Percentiles rank a stretch among this genome's conserved stretches.
Conservation (phyloP, 1,140 invertebrate species). For the Platorchestia sp. region DNA sequence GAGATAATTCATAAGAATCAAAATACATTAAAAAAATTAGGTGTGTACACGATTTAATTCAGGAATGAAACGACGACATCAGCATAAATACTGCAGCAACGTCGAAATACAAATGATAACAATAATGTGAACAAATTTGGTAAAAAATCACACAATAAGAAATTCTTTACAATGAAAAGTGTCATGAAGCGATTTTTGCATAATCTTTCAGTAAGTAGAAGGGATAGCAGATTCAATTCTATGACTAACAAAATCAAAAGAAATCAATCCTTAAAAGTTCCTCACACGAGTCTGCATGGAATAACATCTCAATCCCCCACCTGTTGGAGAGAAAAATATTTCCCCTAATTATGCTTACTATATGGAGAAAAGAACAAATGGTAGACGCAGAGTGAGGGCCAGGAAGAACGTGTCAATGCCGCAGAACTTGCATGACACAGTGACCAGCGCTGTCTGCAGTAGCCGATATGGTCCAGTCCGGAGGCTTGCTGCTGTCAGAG, state of each 20-base stretch:
- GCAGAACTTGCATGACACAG: conserved; percentile 65
- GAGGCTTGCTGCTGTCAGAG: conserved; percentile 56
- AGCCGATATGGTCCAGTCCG: conserved; percentile 67
- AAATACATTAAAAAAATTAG: not conserved
- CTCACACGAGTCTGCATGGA: not conserved
- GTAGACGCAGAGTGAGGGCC: not conserved
- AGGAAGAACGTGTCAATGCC: conserved; percentile 61
- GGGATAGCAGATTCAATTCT: not conserved
- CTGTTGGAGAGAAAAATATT: too few relatives aligned
- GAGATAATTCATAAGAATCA: not conserved
- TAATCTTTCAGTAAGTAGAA: not conserved
- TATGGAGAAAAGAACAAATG: not conserved
- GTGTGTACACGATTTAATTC: not conserved
- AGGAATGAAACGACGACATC: not conserved
- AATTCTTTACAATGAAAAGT: not conserved
- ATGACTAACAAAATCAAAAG: not conserved
- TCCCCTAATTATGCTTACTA: not conserved
- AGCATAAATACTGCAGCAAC: not conserved
- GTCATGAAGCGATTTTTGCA: not conserved
- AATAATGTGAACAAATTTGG: not conserved
- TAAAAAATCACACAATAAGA: not conserved
- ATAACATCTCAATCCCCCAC: not conserved
- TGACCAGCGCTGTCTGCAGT: conserved; percentile 64
- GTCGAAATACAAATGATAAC: not conserved
- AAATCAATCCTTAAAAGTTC: not conserved